Evolutionary conservation across 2,113 vertebrate genomes (phyloP).

Genomic region (Xenopus tropicalis): DNA sequence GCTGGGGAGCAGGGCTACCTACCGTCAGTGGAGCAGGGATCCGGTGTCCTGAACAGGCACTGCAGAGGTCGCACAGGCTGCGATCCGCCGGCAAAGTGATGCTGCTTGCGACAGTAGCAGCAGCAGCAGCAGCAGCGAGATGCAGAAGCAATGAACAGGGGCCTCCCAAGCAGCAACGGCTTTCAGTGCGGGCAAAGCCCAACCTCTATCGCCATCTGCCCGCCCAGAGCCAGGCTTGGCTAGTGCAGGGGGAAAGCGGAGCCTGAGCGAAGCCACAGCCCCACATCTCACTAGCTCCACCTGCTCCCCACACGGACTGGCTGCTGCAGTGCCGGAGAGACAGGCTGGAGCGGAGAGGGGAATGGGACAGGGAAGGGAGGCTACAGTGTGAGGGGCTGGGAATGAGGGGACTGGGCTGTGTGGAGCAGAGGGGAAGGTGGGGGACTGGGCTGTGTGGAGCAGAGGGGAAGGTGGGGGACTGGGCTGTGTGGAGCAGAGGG

Average conservation of each 20-base stretch:
- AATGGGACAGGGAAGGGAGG: too few relatives aligned
- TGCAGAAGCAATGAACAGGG: slow-evolving; percentile 15
- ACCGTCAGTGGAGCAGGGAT: slow-evolving; percentile 26
- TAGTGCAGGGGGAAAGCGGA: slow-evolving; percentile 7
- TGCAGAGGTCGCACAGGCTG: slow-evolving; percentile 24
- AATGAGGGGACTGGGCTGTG: too few relatives aligned
- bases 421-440: too few relatives aligned
- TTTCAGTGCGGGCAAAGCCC: slow-evolving; percentile 23
- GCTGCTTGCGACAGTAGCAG: slow-evolving; percentile 35
- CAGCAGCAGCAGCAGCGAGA: too few relatives aligned
- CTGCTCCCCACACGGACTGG: neutral
- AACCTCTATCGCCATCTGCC: slow-evolving; percentile 10
- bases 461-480: too few relatives aligned
- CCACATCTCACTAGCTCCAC: slow-evolving; percentile 30
- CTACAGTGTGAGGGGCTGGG: neutral
- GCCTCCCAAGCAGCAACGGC: slow-evolving; percentile 23
- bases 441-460: too few relatives aligned
- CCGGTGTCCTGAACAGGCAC: slow-evolving; percentile 22
- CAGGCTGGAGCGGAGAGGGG: too few relatives aligned
- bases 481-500: neutral
- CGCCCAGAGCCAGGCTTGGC: slow-evolving; percentile 28
- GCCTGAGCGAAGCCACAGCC: slow-evolving; percentile 16
- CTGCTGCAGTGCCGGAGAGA: neutral
- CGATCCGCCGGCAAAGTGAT: slow-evolving; percentile 37
- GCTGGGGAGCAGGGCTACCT: slow-evolving; percentile 1